Conservation (phyloP, 2,797 vertebrate species). For the Malurus leucopterus region DNA sequence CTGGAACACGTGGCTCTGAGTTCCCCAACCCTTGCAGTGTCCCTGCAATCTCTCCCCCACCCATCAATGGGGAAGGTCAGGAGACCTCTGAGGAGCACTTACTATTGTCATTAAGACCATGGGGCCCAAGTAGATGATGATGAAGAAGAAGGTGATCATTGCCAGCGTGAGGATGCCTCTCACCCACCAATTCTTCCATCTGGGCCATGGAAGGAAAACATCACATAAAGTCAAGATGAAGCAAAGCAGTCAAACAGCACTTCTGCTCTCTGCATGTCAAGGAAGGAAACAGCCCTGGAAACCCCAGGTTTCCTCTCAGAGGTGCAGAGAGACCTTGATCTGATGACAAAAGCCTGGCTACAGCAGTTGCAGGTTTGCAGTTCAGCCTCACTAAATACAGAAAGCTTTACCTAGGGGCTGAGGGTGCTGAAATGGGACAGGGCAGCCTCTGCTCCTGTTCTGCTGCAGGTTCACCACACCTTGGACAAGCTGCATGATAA, state of each 20-base stretch:
- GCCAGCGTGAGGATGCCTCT: slow-evolving; percentile 94
- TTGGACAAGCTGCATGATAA: not conserved
- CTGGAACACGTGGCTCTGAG: not conserved
- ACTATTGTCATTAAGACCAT: slow-evolving; percentile 97
- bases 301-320: not conserved
- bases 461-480: not conserved
- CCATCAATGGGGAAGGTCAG: accelerated
- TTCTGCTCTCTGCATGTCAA: not conserved
- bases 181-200: slow-evolving; percentile 99
- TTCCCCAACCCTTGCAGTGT: not conserved
- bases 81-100: slow-evolving; percentile 64
- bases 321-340: not conserved
- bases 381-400: not conserved
- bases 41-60: not conserved
- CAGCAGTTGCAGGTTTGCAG: not conserved
- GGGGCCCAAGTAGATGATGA: slow-evolving; percentile 97
- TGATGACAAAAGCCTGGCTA: not conserved
- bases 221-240: not conserved
- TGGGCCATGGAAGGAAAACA: slow-evolving; percentile 36
- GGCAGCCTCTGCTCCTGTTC: not conserved
- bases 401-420: not conserved
- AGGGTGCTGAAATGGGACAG: not conserved
- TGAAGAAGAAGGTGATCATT: slow-evolving; percentile 97
- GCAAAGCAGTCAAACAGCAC: not conserved
- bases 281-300: not conserved